These are phyloP conservation scores for Campylomormyrus numenius DNA, from an alignment of 2,113 vertebrate species.

Conservation along the genomic window DNA sequence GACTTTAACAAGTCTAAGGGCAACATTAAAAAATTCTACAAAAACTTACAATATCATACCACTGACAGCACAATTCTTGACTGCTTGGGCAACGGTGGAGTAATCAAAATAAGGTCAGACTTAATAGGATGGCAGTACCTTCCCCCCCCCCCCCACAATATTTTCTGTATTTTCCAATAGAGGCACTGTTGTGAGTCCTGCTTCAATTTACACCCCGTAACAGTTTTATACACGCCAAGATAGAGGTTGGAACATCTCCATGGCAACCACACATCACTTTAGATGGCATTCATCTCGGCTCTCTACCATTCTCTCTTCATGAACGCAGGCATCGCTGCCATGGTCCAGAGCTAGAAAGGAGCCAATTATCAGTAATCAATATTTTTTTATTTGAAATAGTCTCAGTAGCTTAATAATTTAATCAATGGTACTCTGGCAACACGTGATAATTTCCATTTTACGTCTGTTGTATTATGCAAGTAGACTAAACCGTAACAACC, in stretches of 20 bases:
- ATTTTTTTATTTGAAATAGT: background rate
- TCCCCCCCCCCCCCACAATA: background rate
- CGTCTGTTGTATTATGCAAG: background rate
- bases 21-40: background rate
- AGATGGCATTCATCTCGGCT: background rate
- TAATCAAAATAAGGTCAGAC: background rate
- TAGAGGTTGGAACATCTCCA: constrained; percentile 23
- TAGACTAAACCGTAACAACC: background rate
- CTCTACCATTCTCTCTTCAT: background rate
- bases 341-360: background rate
- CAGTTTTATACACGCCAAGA: constrained; percentile 21
- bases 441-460: background rate
- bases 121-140: background rate
- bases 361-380: background rate
- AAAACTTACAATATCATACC: background rate
- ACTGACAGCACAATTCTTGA: background rate
- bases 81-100: background rate
- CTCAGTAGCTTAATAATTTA: background rate
- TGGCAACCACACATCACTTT: constrained; percentile 30
- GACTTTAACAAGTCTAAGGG: background rate
- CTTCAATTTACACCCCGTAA: constrained; percentile 19
- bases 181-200: background rate
- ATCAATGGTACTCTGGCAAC: background rate
- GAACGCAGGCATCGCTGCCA: background rate
- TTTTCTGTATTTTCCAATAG: background rate